phyloP scores from a whole-genome alignment of 2,797 vertebrate species.

The Urophycis tenuis region DNA sequence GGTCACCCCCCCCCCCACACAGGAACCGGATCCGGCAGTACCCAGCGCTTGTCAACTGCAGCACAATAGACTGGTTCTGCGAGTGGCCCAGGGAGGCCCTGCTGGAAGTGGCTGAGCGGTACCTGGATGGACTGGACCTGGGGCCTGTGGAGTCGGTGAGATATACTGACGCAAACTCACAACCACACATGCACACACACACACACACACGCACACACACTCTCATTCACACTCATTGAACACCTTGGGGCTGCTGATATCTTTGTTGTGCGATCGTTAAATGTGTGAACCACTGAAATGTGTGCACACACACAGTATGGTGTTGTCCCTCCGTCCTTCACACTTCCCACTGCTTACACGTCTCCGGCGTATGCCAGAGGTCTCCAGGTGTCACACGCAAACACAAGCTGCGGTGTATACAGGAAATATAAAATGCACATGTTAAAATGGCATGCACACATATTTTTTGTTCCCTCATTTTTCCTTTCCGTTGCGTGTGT shows the following conservation, averaged over 20 bases:
- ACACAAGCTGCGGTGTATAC: background rate
- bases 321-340: background rate
- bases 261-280: background rate
- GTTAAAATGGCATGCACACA: no score
- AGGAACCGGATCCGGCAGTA: conserved; percentile 84
- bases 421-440: no score
- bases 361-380: background rate
- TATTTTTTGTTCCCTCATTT: no score
- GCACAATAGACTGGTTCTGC: conserved; percentile 87
- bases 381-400: background rate
- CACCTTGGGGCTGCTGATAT: background rate
- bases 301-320: no score
- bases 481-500: no score
- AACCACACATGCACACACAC: conserved; percentile 1
- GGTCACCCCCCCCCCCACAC: conserved; percentile 5
- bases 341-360: background rate
- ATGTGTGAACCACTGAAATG: background rate
- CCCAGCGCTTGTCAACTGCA: conserved; percentile 85
- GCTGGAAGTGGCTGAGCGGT: conserved; percentile 84
- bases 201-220: conserved; percentile 10
- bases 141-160: conserved; percentile 74
- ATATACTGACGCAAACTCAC: background rate
- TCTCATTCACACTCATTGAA: conserved; percentile 4
- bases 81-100: conserved; percentile 86
- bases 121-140: conserved; percentile 71